phyloP scores from a whole-genome alignment of 2,797 vertebrate genomes.

The Sphaeramia orbicularis region DNA sequence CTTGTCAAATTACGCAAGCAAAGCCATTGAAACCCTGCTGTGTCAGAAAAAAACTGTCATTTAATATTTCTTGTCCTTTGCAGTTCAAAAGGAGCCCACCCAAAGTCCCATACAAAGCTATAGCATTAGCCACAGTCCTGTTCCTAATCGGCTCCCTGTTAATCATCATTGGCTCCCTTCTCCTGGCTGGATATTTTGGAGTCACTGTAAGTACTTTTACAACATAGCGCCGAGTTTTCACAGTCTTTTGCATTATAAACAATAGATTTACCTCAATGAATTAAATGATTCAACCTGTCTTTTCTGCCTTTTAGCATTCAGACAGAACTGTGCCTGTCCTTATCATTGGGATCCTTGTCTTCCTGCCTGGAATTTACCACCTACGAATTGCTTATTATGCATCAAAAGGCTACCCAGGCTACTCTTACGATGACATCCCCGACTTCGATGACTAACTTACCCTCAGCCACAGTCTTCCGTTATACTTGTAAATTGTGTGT shows the following conservation, averaged over 20 bases:
- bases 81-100: conserved; percentile 97
- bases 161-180: conserved; percentile 93
- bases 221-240: background rate
- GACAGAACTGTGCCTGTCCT: conserved; percentile 94
- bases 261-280: background rate
- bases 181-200: conserved; percentile 94
- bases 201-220: conserved; percentile 88
- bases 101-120: conserved; percentile 98
- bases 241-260: background rate
- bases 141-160: conserved; percentile 94
- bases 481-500: conserved; percentile 1
- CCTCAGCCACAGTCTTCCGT: conserved; percentile 14
- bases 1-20: background rate
- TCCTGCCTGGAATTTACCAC: conserved; percentile 97
- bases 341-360: conserved; percentile 96
- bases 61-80: conserved; percentile 39
- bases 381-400: conserved; percentile 96
- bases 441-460: conserved; percentile 93
- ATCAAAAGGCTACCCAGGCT: conserved; percentile 93
- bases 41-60: conserved; percentile 18
- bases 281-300: conserved; percentile 7
- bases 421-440: conserved; percentile 97
- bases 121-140: conserved; percentile 91
- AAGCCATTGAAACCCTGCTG: conserved; percentile 7
- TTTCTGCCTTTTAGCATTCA: conserved; percentile 82